Base-by-base conservation (phyloP, 2,888 invertebrate genomes). In the Tetramorium bicarinatum region DNA sequence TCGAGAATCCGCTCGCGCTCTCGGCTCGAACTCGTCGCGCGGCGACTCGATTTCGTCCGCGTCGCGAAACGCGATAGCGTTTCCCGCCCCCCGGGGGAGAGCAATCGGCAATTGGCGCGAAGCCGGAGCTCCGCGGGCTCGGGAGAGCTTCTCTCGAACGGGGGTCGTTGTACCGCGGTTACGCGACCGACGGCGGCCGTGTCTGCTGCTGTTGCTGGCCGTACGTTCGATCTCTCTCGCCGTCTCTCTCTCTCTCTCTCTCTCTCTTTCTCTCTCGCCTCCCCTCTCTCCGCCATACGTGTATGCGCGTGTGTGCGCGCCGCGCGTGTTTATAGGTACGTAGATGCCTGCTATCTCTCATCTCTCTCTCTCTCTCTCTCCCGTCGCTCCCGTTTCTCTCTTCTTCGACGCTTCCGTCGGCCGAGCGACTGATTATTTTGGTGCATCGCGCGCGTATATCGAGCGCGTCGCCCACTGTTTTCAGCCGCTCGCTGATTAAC, bases 141-240 rank as follows among this genome's bases (percentile, higher is more conserved):
- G 86, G 25, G 69, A 79, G 67, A 56, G 34, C 21, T 34, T 34
- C 29, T 34, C 21, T 69, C 25, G 7, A 1, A 87, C 88, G 88
- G 92, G 88, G 92, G 92, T 93, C 92, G 92, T 93, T 93, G 92
- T 92, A 92, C 92, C 91, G 91, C 89, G 91, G 91, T 92, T 92
- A 92, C 91, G 92, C 92, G 92, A 92, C 91, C 92, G 91, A 92
- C 87, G 85, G 85, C 87, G 85, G 85, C 86, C 84, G 86, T 84
- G 83, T 84, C 87, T 82, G 87, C 85, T 83, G 87, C 83, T 88
- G 87, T 83, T 85, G 87, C 80, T 86, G 85, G 83, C 84, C 52
- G 38, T 38, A 71, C 61, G 34, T 54, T 74, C 74, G 18, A n/a
- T 79, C 69, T 72, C 81, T 59, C 72, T 59, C 29, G 71, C 54